phyloP scores from a whole-genome alignment of 2,888 invertebrate species.

The Apantesis nais region DNA sequence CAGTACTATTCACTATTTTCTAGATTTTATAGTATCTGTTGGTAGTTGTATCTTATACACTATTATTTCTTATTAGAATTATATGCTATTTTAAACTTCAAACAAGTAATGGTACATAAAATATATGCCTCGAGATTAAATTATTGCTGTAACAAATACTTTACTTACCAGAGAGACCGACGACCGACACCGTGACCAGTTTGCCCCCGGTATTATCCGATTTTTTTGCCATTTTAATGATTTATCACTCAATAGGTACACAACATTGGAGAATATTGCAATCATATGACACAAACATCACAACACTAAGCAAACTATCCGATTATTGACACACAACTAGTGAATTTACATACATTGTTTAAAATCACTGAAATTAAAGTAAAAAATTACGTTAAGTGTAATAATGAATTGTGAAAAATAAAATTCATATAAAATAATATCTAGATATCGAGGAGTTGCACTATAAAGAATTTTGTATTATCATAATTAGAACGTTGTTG shows the following conservation, averaged over 20 bases:
- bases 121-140: background rate
- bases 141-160: background rate
- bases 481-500: conserved; percentile 16
- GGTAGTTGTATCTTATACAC: background rate
- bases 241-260: conserved; percentile 61
- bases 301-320: conserved; percentile 63
- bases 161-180: conserved; percentile 89
- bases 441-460: conserved; percentile 11
- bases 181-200: conserved; percentile 94
- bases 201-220: conserved; percentile 88
- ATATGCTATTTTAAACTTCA: background rate
- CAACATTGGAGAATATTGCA: conserved; percentile 57
- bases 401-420: conserved; percentile 5
- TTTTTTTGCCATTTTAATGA: conserved; percentile 89
- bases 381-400: conserved; percentile 5
- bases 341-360: conserved; percentile 48
- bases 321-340: conserved; percentile 44
- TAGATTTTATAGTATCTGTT: background rate
- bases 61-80: background rate
- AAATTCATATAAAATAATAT: conserved; percentile 20
- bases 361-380: conserved; percentile 34
- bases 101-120: background rate
- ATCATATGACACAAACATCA: conserved; percentile 74
- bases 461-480: conserved; percentile 1
- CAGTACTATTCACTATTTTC: background rate